phyloP scores from a whole-genome alignment of 2,888 invertebrate genomes.

The Elaeidobius kamerunicus region DNA sequence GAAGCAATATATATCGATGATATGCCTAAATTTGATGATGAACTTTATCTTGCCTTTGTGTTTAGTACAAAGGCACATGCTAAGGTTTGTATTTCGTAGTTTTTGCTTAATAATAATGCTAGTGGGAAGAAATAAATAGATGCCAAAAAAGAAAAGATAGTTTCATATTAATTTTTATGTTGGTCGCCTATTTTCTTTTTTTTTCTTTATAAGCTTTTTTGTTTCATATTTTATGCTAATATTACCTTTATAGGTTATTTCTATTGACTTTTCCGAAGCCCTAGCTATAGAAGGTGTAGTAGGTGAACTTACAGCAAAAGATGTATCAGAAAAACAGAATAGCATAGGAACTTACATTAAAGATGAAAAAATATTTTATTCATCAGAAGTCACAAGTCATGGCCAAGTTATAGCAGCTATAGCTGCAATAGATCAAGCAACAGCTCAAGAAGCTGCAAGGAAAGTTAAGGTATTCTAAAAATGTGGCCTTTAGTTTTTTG shows the following conservation, averaged over 20 bases:
- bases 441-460: slow-evolving; percentile 80
- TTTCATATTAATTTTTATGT: too few relatives aligned
- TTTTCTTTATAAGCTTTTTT: too few relatives aligned
- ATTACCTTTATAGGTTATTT: slow-evolving; percentile 60
- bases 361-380: slow-evolving; percentile 84
- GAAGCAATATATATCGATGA: slow-evolving; percentile 92
- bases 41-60: slow-evolving; percentile 77
- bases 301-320: slow-evolving; percentile 74
- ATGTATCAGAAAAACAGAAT: slow-evolving; percentile 62
- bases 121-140: too few relatives aligned
- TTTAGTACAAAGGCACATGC: slow-evolving; percentile 79
- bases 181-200: too few relatives aligned
- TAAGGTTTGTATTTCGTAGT: slow-evolving; percentile 47
- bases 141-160: too few relatives aligned
- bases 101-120: too few relatives aligned
- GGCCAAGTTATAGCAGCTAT: slow-evolving; percentile 56
- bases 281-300: slow-evolving; percentile 72
- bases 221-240: too few relatives aligned
- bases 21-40: slow-evolving; percentile 69
- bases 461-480: slow-evolving; percentile 58
- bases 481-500: too few relatives aligned
- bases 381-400: slow-evolving; percentile 68
- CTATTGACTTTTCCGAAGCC: slow-evolving; percentile 71
- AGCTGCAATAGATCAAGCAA: slow-evolving; percentile 71
- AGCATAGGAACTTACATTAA: slow-evolving; percentile 68